phyloP scores from a whole-genome alignment of 30 jellyfish, hydroid and myxozoan species.

The Turritopsis dohrnii region DNA sequence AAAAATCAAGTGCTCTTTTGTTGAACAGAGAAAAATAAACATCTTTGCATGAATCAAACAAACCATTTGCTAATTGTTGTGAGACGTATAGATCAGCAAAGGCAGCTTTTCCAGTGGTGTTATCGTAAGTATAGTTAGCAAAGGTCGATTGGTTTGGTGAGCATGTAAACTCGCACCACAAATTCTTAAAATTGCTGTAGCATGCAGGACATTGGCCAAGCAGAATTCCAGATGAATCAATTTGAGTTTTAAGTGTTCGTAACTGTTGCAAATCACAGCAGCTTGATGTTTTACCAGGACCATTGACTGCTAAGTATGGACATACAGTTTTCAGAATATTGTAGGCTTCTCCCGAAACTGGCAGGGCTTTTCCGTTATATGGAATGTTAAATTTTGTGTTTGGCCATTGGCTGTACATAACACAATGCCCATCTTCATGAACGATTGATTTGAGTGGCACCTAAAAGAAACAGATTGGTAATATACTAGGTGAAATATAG shows the following conservation, averaged over 20 bases:
- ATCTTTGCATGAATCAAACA: slow-evolving; percentile 70
- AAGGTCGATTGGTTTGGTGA: slow-evolving; percentile 52
- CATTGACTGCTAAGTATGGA: slow-evolving; percentile 43
- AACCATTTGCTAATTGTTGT: slow-evolving; percentile 55
- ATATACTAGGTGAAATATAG: no score
- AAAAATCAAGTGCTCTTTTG: slow-evolving; percentile 54
- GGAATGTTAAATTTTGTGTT: slow-evolving; percentile 35
- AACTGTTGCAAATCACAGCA: slow-evolving; percentile 71
- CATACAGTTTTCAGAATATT: slow-evolving; percentile 43
- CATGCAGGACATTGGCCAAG: slow-evolving; percentile 79
- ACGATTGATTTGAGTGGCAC: not conserved
- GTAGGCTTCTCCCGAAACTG: slow-evolving; percentile 39
- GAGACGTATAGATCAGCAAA: slow-evolving; percentile 49
- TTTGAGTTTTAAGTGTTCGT: slow-evolving; percentile 37
- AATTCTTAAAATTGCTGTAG: slow-evolving; percentile 44
- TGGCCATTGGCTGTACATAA: slow-evolving; percentile 76
- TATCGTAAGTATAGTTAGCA: not conserved
- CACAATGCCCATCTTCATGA: slow-evolving; percentile 70
- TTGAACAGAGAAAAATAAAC: slow-evolving; percentile 62
- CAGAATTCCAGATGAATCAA: slow-evolving; percentile 50
- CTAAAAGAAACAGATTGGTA: not conserved
- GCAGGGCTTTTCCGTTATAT: slow-evolving; percentile 59
- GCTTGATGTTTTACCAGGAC: slow-evolving; percentile 23
- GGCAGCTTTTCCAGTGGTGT: slow-evolving; percentile 5
- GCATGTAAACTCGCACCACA: slow-evolving; percentile 84